Base-by-base conservation (phyloP, 2,888 invertebrate species). In the Diploptera punctata region DNA sequence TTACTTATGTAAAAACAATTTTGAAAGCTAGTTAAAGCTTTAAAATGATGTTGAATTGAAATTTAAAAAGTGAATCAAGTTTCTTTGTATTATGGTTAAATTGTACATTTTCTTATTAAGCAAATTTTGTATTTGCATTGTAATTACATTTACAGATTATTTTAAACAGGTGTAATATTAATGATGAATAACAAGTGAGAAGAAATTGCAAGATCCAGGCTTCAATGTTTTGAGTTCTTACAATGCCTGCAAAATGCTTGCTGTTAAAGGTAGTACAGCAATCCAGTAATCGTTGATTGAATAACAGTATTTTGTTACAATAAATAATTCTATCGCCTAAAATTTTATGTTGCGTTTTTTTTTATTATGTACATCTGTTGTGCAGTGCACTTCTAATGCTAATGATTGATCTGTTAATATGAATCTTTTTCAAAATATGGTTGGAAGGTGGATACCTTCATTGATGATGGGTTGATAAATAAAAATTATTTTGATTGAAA, bases 401-500 rank as follows among this genome's bases (percentile, higher is more conserved):
- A 47, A 24, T 52, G 52, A 47, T 3, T n/a, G 38, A 70, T 65
- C 44, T 65, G 43, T 65, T 65, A 65, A 16, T 44, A 31, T 18
- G 52, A 52, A 52, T 52, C 52, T 26, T 43, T 60, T n/a, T n/a
- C n/a, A n/a, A n/a, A n/a, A n/a, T n/a, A 69, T 70, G 73, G 70
- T 73, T 67, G 65, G 70, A 73, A 67, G 73, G 70, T 52, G 44
- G 26, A 44, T 29, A 44, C 73, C 70, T 67, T 68, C 68, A 60
- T 38, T 9, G 68, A 72, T 69, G 44, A 72, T 72, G 68, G 72
- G 72, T 68, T 73, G 67, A 73, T 44, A 70, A 73, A 73, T 73
- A 73, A 73, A n/a, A 73, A 49, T 73, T 73, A 73, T 73, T 73
- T 73, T 73, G 67, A 73, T 70, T 61, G 72, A 68, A 68, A 26